A percentile compares a stretch with the other conserved stretches of the same genome.
Conservation (phyloP, 2,888 invertebrate species). For the Acanthosepion esculentum region DNA sequence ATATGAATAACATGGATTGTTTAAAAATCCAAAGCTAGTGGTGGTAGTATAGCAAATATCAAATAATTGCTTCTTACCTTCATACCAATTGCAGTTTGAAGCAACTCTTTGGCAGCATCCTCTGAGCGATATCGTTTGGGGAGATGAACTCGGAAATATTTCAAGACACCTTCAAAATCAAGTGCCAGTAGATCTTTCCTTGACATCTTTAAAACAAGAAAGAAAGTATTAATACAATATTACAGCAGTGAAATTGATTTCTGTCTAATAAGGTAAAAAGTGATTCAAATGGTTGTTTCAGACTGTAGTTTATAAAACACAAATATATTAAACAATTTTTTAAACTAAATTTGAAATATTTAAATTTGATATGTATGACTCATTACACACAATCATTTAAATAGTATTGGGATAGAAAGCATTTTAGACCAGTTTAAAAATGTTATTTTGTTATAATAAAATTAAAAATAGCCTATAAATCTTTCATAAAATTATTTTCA, state of each 20-base stretch:
- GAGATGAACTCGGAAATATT: conserved; percentile 96
- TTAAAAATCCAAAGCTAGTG: background rate
- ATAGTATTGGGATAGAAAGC: background rate
- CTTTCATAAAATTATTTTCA: background rate
- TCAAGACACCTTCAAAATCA: conserved; percentile 97
- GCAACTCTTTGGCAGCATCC: conserved; percentile 89
- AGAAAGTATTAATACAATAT: background rate
- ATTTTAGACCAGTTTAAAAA: background rate
- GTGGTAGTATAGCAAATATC: background rate
- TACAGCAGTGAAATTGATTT: background rate
- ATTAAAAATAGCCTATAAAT: background rate
- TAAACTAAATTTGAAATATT: no score
- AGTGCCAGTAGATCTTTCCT: conserved; percentile 91
- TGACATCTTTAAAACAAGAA: conserved; percentile 74
- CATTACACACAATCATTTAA: background rate
- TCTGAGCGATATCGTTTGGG: conserved; percentile 97
- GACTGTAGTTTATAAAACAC: no score
- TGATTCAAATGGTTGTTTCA: no score
- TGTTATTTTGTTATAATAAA: background rate
- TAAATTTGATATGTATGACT: no score
- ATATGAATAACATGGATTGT: background rate
- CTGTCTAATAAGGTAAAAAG: no score
- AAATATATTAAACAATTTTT: no score
- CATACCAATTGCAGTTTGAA: conserved; percentile 90
- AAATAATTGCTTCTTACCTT: conserved; percentile 79